Evolutionary conservation across 2,888 invertebrate species (phyloP).

Genomic region (Pristionchus maxplancki): DNA sequence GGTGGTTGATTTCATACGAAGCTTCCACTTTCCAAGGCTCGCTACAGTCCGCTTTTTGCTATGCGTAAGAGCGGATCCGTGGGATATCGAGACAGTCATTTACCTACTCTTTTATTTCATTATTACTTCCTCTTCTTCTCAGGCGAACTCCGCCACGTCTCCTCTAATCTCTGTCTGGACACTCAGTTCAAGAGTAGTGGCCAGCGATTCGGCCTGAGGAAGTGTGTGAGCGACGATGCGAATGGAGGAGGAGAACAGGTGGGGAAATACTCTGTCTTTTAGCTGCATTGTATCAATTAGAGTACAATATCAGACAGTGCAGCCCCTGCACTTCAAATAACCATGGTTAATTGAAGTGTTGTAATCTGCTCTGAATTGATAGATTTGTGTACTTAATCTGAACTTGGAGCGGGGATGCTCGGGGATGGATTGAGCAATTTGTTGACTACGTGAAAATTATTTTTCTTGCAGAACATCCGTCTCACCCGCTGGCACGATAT

Average conservation of each 20-base stretch:
- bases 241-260: constrained; percentile 75
- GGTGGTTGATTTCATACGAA: neutral
- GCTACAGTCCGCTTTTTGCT: neutral
- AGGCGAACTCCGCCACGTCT: constrained; percentile 77
- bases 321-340: too few relatives aligned
- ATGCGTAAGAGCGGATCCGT: neutral
- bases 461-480: constrained; percentile 52
- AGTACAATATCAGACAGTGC: too few relatives aligned
- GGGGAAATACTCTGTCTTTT: neutral
- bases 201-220: constrained; percentile 71
- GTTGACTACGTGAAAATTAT: neutral
- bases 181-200: constrained; percentile 74
- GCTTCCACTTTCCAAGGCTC: constrained; percentile 36
- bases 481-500: constrained; percentile 83
- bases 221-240: constrained; percentile 71
- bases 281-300: too few relatives aligned
- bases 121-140: neutral
- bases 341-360: too few relatives aligned
- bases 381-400: too few relatives aligned
- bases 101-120: too few relatives aligned
- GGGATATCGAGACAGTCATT: too few relatives aligned
- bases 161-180: constrained; percentile 78
- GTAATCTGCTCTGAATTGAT: too few relatives aligned
- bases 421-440: too few relatives aligned
- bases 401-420: too few relatives aligned